phyloP scores from a whole-genome alignment of 2,888 invertebrate genomes.

The Oscheius sp. region DNA sequence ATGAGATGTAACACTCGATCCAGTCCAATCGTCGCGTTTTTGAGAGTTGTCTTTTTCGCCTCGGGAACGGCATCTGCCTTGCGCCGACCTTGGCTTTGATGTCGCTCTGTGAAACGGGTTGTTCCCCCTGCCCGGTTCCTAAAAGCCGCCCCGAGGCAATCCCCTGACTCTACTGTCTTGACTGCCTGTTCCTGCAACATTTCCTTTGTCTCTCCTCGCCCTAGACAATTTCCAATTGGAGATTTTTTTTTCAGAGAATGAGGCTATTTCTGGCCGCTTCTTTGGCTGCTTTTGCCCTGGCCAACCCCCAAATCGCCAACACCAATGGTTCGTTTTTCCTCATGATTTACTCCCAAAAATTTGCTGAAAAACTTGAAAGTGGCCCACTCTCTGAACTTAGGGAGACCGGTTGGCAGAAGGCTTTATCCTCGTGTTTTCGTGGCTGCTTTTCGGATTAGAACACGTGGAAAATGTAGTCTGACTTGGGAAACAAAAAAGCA shows the following conservation, averaged over 20 bases:
- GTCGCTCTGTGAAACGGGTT: conserved; percentile 16
- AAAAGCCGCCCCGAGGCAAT: background rate
- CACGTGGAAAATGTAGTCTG: no score
- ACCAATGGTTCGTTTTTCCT: conserved; percentile 10
- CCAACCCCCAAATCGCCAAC: conserved; percentile 7
- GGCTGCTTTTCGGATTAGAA: no score
- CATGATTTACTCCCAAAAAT: no score
- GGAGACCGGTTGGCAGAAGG: no score
- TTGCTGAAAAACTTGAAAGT: no score
- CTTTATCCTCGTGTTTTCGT: no score
- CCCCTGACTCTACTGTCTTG: conserved; percentile 4
- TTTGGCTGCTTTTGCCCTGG: background rate
- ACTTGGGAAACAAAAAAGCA: no score
- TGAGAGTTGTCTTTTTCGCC: background rate
- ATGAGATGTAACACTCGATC: no score
- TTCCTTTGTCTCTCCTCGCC: no score
- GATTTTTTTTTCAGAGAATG: background rate
- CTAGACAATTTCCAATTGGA: background rate
- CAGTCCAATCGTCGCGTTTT: conserved; percentile 11
- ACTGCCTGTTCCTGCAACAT: background rate
- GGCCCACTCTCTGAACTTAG: no score
- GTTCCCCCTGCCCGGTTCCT: conserved; percentile 7
- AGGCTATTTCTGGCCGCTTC: background rate
- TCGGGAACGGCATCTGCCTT: conserved; percentile 18
- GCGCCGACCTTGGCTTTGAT: background rate